Base-by-base conservation (phyloP, 1,140 invertebrate genomes). In the Macrobrachium nipponense region DNA sequence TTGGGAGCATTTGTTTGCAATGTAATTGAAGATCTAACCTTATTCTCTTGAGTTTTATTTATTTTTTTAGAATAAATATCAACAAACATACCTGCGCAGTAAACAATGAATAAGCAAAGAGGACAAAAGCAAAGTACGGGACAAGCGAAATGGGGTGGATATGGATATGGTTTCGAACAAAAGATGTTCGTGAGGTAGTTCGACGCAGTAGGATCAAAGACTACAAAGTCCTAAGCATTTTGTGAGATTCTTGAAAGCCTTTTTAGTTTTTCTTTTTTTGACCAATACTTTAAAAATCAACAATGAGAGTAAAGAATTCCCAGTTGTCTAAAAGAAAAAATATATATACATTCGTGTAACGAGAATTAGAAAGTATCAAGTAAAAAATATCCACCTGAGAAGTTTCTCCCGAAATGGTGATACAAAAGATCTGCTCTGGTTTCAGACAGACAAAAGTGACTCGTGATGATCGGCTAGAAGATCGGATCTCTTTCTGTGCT, bases 121-220 rank as follows among this genome's bases (percentile, higher is more conserved):
- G 73, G 20, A 58, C 51, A 58, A 76, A 58, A 76, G 73, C 20
- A n/a, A 27, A 44, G 23, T 27, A 58, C 17, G 15, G 6, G 14
- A 51, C 43, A 76, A 58, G 59, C 51, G 51, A 73, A 72, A 36
- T 18, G 23, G 8, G 27, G 3, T 18, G 18, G 6, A 27, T 73
- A 83, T 83, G 60, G 73, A 43, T 77, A 76, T 66, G 20, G n/a
- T 36, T 43, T 15, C 73, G 36, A 23, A 83, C 82, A 83, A 83
- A 77, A 77, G 82, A 66, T 5, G 82, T 76, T 66, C 82, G 82
- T 83, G 82, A 60, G 82, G 62, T 60, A 20, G 23, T 20, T n/a
- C 72, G 20, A 36, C n/a, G 61, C 72, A 15, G n/a, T 51, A 60
- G 82, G 82, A 83, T 83, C 60, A 60, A 51, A 66, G 62, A 36